Percentiles rank a stretch among this genome's conserved stretches.
These are phyloP conservation scores for Malaclemys terrapin DNA, from an alignment of 2,113 vertebrate species.

Conservation along the genomic window DNA sequence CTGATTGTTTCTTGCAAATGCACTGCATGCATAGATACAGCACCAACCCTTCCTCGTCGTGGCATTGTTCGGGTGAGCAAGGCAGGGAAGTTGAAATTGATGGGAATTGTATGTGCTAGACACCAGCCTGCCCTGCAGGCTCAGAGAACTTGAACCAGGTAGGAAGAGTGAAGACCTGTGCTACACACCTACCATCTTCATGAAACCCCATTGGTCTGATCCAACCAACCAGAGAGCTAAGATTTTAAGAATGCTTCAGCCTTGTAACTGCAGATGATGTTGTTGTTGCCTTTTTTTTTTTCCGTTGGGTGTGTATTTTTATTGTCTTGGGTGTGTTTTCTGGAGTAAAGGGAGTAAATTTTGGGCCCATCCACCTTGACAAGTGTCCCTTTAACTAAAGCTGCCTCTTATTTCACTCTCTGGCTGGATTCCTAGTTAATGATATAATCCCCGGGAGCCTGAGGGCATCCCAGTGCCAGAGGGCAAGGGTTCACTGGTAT, in stretches of 20 bases:
- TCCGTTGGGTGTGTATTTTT: background rate
- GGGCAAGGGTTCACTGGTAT: background rate
- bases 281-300: fast-evolving
- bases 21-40: background rate
- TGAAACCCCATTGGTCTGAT: background rate
- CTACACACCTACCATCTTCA: background rate
- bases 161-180: too few relatives aligned
- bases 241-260: background rate
- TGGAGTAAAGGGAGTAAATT: background rate
- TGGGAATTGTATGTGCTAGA: background rate
- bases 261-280: background rate
- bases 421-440: background rate
- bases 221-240: background rate
- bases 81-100: background rate
- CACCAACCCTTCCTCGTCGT: background rate
- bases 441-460: background rate
- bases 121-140: background rate
- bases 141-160: background rate
- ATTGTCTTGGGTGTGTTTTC: background rate
- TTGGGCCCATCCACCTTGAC: background rate
- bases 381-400: background rate
- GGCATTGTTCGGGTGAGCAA: background rate
- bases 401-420: background rate
- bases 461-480: background rate
- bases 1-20: background rate